Conservation (phyloP, 2,113 vertebrate species). For the Ivindomyrus marchei region DNA sequence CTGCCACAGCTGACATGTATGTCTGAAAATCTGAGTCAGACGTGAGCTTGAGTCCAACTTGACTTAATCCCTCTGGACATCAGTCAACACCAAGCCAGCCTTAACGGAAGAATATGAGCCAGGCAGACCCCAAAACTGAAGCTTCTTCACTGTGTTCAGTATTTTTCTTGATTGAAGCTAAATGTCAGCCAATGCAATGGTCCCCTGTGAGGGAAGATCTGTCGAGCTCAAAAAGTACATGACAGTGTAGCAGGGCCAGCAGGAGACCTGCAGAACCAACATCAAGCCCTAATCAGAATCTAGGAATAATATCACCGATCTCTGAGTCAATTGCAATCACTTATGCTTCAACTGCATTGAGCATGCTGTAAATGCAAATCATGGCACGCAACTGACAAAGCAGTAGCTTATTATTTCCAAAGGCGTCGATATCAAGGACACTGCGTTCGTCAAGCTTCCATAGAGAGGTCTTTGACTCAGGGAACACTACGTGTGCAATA, state of each 20-base stretch:
- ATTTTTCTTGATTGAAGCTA: constrained; percentile 10
- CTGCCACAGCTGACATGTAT: constrained; percentile 17
- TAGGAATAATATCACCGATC: neutral
- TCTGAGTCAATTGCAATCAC: constrained; percentile 12
- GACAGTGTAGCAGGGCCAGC: constrained; percentile 1
- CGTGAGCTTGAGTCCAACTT: constrained; percentile 21
- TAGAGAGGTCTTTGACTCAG: neutral
- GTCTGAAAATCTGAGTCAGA: constrained; percentile 26
- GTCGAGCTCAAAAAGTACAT: neutral
- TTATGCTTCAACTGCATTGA: constrained; percentile 17
- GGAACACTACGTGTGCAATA: too few species aligned
- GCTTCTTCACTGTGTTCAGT: neutral
- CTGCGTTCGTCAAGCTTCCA: neutral
- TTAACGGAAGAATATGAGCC: neutral
- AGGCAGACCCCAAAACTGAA: constrained; percentile 16
- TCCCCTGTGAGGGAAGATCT: constrained; percentile 4
- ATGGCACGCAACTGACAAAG: constrained; percentile 16
- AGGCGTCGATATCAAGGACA: constrained; percentile 19
- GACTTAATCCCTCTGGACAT: constrained; percentile 20
- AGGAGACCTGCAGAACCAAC: neutral
- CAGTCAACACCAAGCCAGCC: constrained; percentile 3
- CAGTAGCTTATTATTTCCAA: constrained; percentile 18
- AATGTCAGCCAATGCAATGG: constrained; percentile 22
- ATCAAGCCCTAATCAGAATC: constrained; percentile 27
- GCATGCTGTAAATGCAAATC: constrained; percentile 32